These are phyloP conservation scores for Tribolium madens DNA, from an alignment of 1,140 invertebrate species.

Conservation along the genomic window DNA sequence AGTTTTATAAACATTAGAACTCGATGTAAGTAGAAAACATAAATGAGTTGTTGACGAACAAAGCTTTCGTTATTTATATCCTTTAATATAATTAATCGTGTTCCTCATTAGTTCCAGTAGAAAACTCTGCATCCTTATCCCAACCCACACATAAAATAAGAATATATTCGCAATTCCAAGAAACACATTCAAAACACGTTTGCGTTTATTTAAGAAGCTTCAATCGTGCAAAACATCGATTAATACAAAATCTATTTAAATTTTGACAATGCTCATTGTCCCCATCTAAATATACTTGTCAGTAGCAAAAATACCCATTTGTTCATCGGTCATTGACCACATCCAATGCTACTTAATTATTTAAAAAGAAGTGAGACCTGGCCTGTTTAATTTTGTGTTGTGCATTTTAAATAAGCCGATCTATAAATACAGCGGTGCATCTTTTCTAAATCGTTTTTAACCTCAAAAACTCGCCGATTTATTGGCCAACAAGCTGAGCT, in stretches of 20 bases:
- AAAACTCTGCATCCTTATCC: constrained; percentile 5
- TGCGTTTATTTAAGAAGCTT: constrained; percentile 25
- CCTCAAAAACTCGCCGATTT: constrained; percentile 20
- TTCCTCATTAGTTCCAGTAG: constrained; percentile 23
- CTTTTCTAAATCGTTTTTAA: constrained; percentile 11
- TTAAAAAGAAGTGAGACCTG: background rate
- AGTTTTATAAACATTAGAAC: background rate
- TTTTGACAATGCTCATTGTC: constrained; percentile 12
- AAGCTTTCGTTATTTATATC: background rate
- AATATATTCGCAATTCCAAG: constrained; percentile 25
- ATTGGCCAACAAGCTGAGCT: background rate
- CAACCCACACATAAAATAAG: constrained; percentile 1
- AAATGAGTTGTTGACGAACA: background rate
- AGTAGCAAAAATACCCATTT: constrained; percentile 11
- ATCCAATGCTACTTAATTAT: constrained; percentile 13
- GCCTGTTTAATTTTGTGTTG: constrained; percentile 21
- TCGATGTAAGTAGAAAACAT: background rate
- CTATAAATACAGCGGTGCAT: constrained; percentile 21
- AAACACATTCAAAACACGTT: background rate
- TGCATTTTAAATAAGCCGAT: constrained; percentile 17
- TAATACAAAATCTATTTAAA: constrained; percentile 11
- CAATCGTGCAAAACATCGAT: background rate
- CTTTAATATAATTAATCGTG: constrained; percentile 10
- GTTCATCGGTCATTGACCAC: constrained; percentile 9
- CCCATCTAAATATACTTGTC: constrained; percentile 5